A percentile compares a stretch with the other conserved stretches of the same genome.
Conservation (phyloP, 2,797 vertebrate genomes). For the Allobates femoralis region DNA sequence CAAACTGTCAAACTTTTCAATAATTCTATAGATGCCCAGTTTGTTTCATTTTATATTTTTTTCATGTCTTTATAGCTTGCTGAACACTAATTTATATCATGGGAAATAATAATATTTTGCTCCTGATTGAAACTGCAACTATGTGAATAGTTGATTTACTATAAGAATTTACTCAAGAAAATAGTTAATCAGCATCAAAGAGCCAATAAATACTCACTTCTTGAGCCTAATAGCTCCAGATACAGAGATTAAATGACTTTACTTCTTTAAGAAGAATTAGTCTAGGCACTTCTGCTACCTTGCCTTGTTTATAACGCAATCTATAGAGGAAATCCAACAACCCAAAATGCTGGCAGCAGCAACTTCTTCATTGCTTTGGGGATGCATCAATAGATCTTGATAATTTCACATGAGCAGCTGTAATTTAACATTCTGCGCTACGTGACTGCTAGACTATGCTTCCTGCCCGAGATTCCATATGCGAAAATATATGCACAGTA, state of each 20-base stretch:
- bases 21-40: neutral
- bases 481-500: conserved; percentile 57
- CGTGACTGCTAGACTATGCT: conserved; percentile 48
- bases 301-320: conserved; percentile 55
- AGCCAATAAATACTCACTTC: conserved; percentile 10
- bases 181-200: conserved; percentile 24
- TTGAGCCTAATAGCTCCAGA: conserved; percentile 21
- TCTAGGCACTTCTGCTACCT: conserved; percentile 42
- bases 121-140: conserved; percentile 1
- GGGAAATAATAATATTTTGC: conserved; percentile 13
- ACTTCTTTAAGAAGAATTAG: conserved; percentile 23
- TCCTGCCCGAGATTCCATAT: conserved; percentile 53
- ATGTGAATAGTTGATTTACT: conserved; percentile 28
- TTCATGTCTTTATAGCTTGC: neutral
- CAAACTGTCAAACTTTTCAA: neutral
- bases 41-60: neutral
- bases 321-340: conserved; percentile 53
- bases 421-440: conserved; percentile 57
- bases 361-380: conserved; percentile 57
- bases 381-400: conserved; percentile 64
- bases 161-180: conserved; percentile 10
- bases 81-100: conserved; percentile 9
- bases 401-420: conserved; percentile 62
- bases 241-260: conserved; percentile 28
- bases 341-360: conserved; percentile 58